Evolutionary conservation across 2,888 invertebrate species (phyloP), one percentile per base, ranked within the genome.

Genomic region (Leucophenga maculata): DNA sequence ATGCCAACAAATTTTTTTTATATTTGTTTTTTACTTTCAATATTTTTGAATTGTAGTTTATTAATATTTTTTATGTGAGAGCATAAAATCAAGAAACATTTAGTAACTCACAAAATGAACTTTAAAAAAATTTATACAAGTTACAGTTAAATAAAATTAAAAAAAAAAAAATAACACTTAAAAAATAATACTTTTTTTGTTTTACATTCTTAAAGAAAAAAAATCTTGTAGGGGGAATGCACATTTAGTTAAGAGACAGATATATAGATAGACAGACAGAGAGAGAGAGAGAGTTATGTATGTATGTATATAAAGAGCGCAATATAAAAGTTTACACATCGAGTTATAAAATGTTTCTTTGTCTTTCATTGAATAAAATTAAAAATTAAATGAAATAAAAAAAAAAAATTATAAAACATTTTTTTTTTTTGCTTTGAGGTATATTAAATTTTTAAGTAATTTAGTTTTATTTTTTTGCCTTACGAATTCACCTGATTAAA

Each of bases 1-100:
- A 11, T 87, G 87, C 88, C 87, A 87, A 87, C 85, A 81, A 87
- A 87, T 84, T 78, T 79, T 78, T 77, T 71, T 26, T 4, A 26
- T 26, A 77, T 74, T 65, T 65, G 65, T 73, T 73, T 70, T 69
- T 66, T 14, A 39, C 68, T 70, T 74, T 50, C 62, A 44, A 69
- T 54, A 72, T 69, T 69, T 72, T 62, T 75, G 57, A 60, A 46
- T 62, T 62, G 20, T 6, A 55, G 39, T 18, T 62, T 52, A 31
- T 65, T 71, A 52, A 39, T 65, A 8, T 68, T 65, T 67, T 67
- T 44, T 67, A 11, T 18, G 57, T 57, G 22, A 18, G 22, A n/a
- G 14, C 26, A 57, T 39, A 16, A 50, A 50, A 26, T 26, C 26
- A 26, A 26, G 26, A 50, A 50, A 16, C n/a, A 50, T 16, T 18